Evolutionary conservation across 2,113 vertebrate species (phyloP).

Genomic region (Sebastes fasciatus): DNA sequence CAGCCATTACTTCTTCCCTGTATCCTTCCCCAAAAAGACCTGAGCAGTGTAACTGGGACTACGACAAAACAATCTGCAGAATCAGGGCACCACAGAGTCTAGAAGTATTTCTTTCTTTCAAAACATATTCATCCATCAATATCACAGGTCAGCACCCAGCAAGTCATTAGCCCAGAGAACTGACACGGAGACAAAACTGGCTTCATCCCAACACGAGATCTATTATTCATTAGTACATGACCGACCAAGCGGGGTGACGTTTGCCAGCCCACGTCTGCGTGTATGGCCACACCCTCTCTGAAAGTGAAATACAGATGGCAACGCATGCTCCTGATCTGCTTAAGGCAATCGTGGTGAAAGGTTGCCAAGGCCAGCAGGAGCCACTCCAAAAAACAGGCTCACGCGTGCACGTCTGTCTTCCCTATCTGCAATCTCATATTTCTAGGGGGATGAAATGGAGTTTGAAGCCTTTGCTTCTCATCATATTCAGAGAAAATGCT

Average conservation of each 20-base stretch:
- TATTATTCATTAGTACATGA: conserved; percentile 64
- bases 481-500: conserved; percentile 6
- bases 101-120: conserved; percentile 11
- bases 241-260: conserved; percentile 38
- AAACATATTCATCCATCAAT: conserved; percentile 6
- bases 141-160: conserved; percentile 32
- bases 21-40: conserved; percentile 6
- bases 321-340: conserved; percentile 49
- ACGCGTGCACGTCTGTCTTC: not conserved
- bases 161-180: conserved; percentile 23
- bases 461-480: not conserved
- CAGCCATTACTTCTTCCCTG: not conserved
- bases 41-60: conserved; percentile 1
- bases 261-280: conserved; percentile 22
- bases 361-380: conserved; percentile 54
- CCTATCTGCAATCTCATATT: conserved; percentile 22
- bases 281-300: conserved; percentile 41
- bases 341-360: conserved; percentile 33
- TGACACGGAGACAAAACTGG: conserved; percentile 50
- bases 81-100: conserved; percentile 7
- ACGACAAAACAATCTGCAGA: not conserved
- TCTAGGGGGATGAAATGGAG: conserved; percentile 13
- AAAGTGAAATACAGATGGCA: conserved; percentile 40
- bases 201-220: conserved; percentile 50
- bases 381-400: conserved; percentile 54